phyloP scores from a whole-genome alignment of 1,140 invertebrate species.

The Maniola jurtina region DNA sequence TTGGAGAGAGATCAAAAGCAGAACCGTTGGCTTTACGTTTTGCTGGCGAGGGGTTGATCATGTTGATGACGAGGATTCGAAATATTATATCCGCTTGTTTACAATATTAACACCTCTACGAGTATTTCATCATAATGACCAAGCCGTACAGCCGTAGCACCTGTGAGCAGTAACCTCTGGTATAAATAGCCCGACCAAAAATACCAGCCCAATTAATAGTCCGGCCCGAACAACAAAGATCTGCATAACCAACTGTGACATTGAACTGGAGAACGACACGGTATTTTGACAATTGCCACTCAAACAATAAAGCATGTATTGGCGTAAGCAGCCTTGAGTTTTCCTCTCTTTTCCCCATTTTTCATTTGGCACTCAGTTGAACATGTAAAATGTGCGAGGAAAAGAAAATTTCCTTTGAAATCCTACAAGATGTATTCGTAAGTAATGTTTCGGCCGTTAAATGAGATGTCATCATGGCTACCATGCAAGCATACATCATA shows the following conservation, averaged over 20 bases:
- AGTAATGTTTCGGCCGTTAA: slow-evolving; percentile 13
- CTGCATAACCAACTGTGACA: slow-evolving; percentile 17
- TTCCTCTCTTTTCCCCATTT: not conserved
- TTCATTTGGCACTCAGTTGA: slow-evolving; percentile 23
- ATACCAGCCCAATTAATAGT: slow-evolving; percentile 36
- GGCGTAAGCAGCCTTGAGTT: slow-evolving; percentile 13
- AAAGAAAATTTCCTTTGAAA: slow-evolving; percentile 19
- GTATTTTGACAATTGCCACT: slow-evolving; percentile 21
- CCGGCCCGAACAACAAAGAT: slow-evolving; percentile 28
- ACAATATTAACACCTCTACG: slow-evolving; percentile 10
- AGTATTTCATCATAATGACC: slow-evolving; percentile 27
- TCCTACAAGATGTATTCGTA: slow-evolving; percentile 18
- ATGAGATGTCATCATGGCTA: slow-evolving; percentile 17
- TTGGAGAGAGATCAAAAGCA: too few species aligned
- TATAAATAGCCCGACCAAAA: slow-evolving; percentile 36
- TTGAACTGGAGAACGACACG: slow-evolving; percentile 13
- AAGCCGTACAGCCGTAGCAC: slow-evolving; percentile 19
- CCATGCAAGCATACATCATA: not conserved
- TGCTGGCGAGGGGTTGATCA: too few species aligned
- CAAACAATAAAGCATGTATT: slow-evolving; percentile 23
- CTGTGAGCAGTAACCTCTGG: slow-evolving; percentile 37
- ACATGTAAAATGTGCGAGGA: not conserved
- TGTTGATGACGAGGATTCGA: not conserved
- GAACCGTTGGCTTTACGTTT: too few species aligned
- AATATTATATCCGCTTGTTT: slow-evolving; percentile 17